Base-by-base conservation (phyloP, 1,140 invertebrate genomes). In the Hirudo medicinalis region DNA sequence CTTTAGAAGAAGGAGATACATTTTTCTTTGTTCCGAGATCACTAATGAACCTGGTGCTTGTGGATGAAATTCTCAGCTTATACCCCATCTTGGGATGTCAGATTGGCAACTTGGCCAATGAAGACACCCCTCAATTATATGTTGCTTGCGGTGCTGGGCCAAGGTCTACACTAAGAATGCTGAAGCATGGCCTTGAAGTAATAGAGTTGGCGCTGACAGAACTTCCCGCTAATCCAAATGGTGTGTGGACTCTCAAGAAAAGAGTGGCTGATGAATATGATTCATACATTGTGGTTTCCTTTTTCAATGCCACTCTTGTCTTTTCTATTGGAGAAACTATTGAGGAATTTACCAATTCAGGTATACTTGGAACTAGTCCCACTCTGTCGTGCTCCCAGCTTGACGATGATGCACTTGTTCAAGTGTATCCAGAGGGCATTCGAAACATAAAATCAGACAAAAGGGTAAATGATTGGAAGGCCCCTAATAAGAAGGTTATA, bases 201-300 rank as follows among this genome's bases (percentile, higher is more conserved):
- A 93, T 94, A 0, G 97, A 99, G 84, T 99, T 99, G 96, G 97
- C 96, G 76, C 94, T 99, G 8, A 97, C 94, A 67, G 96, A 99
- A 82, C 83, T 99, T 74, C 97, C 97, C 19, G 95, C 94, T 80
- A 98, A 95, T 81, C 97, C 97, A 17, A 99, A 97, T 85, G 95
- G 95, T 78, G 97, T 99, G 11, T 99, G 97, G 97, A 99, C 97
- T 53, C 95, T 99, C 0, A 95, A 97, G 81, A 87, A 90, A 79
- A 88, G 92, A 82, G 43, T 49, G 90, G 74, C 87, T 95, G 94
- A 97, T 85, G 90, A 94, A 81, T 98, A 87, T 87, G 97, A 99
- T 88, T 92, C 96, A 57, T 99, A 99, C 85, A 99, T 99, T 85
- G 95, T 99, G 82, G 97, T 99, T 74, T 99, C 96, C 60, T 99